These are phyloP conservation scores for Xylophagus ater DNA, from an alignment of 2,888 invertebrate genomes.

Conservation along the genomic window DNA sequence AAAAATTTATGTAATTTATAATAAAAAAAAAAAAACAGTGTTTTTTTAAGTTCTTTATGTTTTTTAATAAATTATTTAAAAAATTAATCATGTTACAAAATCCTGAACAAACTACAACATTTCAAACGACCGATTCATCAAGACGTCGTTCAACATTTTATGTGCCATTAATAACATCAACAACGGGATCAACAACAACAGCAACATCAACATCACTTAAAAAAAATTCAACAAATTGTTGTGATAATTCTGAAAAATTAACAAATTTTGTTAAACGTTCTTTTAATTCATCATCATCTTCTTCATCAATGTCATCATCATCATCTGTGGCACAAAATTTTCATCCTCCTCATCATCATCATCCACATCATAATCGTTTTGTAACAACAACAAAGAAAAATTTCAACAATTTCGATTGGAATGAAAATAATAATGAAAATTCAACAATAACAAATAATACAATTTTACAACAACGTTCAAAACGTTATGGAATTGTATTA, in stretches of 20 bases:
- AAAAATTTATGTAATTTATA: no score
- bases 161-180: conserved; percentile 46
- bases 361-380: neutral
- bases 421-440: neutral
- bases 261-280: conserved; percentile 8
- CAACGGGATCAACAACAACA: neutral
- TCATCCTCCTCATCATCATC: no score
- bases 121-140: conserved; percentile 40
- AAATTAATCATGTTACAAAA: conserved; percentile 24
- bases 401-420: neutral
- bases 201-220: neutral
- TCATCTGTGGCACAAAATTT: no score
- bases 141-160: conserved; percentile 64
- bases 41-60: no score
- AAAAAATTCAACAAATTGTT: no score
- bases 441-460: conserved; percentile 1
- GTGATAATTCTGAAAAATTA: conserved; percentile 9
- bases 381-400: neutral
- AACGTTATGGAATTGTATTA: conserved; percentile 37
- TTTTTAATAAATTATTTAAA: neutral
- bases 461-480: conserved; percentile 21
- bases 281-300: no score
- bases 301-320: no score
- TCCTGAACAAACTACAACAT: conserved; percentile 21
- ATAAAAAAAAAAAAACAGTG: no score